Conservation (phyloP, 2,113 vertebrate genomes). For the Megaceryle maxima region DNA sequence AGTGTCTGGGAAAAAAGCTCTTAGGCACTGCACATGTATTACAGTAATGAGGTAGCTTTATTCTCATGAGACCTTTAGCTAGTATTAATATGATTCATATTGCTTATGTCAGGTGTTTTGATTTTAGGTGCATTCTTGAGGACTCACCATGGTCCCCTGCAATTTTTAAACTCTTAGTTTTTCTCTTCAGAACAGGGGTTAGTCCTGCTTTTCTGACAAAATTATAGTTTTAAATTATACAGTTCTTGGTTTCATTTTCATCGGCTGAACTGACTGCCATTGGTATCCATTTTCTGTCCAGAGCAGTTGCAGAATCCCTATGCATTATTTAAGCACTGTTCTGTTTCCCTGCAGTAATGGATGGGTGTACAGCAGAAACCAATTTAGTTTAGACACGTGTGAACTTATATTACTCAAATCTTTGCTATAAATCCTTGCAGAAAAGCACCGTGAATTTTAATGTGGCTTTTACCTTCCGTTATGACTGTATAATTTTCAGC, state of each 20-base stretch:
- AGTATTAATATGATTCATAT: neutral
- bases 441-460: neutral
- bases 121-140: neutral
- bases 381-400: neutral
- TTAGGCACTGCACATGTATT: neutral
- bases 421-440: neutral
- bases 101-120: neutral
- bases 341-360: neutral
- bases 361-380: neutral
- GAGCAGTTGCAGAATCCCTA: neutral
- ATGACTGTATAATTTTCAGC: neutral
- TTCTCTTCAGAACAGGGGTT: neutral
- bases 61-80: neutral
- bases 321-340: neutral
- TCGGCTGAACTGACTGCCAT: neutral
- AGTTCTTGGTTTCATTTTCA: neutral
- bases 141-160: accelerated
- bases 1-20: neutral
- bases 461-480: neutral
- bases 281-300: neutral
- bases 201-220: neutral
- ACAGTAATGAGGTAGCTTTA: neutral
- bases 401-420: neutral
- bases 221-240: neutral
- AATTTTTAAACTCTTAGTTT: neutral